Percentiles rank a stretch among this genome's conserved stretches.
Conservation (phyloP, 2,797 vertebrate genomes). For the Anabacerthia variegaticeps region DNA sequence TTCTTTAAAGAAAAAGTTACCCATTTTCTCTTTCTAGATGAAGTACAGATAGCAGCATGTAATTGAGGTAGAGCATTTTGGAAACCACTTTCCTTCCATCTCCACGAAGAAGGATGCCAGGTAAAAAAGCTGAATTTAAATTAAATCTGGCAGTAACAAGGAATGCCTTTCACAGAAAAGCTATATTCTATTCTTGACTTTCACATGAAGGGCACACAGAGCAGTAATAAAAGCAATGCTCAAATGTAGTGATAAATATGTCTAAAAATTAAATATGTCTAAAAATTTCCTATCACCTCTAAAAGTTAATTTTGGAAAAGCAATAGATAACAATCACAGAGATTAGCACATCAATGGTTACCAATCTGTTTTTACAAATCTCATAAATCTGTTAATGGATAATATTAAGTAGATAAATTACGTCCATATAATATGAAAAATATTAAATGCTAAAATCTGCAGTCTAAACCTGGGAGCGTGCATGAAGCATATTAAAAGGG, state of each 20-base stretch:
- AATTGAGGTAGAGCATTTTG: not conserved
- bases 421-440: conserved; percentile 35
- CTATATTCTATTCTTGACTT: not conserved
- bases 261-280: conserved; percentile 4
- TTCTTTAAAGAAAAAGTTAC: not conserved
- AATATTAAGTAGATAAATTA: conserved; percentile 49
- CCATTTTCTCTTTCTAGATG: not conserved
- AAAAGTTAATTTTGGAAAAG: conserved; percentile 55
- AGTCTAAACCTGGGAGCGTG: not conserved
- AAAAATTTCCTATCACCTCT: not conserved
- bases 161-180: not conserved
- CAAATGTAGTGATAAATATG: conserved; percentile 11
- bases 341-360: conserved; percentile 55
- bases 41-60: accelerated
- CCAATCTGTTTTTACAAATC: conserved; percentile 59
- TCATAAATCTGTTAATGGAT: conserved; percentile 48
- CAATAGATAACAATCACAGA: conserved; percentile 63
- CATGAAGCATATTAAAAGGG: not conserved
- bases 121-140: not conserved
- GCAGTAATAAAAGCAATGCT: not conserved
- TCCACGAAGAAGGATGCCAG: not conserved
- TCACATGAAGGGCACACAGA: not conserved
- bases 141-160: not conserved
- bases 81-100: not conserved
- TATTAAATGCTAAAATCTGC: conserved; percentile 15